phyloP scores from a whole-genome alignment of 2,888 invertebrate genomes.

The Rugalucina vietnamica region DNA sequence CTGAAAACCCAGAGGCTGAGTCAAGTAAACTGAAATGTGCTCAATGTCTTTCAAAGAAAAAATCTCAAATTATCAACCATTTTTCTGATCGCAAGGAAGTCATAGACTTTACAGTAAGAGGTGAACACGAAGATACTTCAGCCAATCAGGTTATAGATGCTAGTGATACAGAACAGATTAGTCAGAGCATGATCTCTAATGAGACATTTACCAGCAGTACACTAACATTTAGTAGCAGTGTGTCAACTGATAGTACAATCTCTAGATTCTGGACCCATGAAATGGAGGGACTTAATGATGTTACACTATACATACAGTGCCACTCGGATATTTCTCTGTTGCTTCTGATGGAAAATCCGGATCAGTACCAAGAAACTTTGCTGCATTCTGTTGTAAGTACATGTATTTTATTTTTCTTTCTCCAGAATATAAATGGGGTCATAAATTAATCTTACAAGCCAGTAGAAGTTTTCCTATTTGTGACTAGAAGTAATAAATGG shows the following conservation, averaged over 20 bases:
- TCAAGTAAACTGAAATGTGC: conserved; percentile 20
- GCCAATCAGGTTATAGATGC: background rate
- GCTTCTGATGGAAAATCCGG: conserved; percentile 70
- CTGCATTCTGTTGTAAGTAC: conserved; percentile 74
- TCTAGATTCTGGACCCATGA: conserved; percentile 65
- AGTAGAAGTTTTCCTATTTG: no score
- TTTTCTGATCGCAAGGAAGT: conserved; percentile 37
- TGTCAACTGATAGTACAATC: conserved; percentile 57
- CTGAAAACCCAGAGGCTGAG: background rate
- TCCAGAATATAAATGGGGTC: no score
- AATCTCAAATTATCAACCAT: conserved; percentile 32
- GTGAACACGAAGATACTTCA: conserved; percentile 7
- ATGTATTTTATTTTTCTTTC: no score
- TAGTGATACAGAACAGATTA: background rate
- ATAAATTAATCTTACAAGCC: no score
- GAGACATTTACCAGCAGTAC: conserved; percentile 32
- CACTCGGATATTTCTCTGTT: conserved; percentile 77
- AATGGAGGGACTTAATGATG: conserved; percentile 67
- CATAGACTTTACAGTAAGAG: conserved; percentile 51
- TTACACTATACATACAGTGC: conserved; percentile 77
- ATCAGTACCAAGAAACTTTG: conserved; percentile 64
- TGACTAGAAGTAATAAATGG: no score
- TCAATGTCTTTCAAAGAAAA: conserved; percentile 32
- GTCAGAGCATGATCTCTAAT: background rate
- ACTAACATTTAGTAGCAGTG: conserved; percentile 54